Percentiles rank a stretch among this genome's conserved stretches.
These are phyloP conservation scores for Lymantria dispar DNA, from an alignment of 2,888 invertebrate species.

Conservation along the genomic window DNA sequence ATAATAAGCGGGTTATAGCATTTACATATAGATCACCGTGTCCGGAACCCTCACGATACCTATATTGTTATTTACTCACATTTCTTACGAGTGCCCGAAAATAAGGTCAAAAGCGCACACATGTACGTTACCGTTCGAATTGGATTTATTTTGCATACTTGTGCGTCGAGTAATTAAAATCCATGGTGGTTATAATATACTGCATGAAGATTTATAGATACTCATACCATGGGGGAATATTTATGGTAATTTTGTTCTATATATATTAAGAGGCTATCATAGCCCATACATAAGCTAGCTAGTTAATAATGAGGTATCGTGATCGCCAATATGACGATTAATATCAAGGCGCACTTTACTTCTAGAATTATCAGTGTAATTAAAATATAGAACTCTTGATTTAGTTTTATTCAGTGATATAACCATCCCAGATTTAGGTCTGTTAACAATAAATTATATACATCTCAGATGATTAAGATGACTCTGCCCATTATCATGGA, in stretches of 20 bases:
- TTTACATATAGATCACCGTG: constrained; percentile 80
- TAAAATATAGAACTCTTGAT: no score
- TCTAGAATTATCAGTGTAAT: no score
- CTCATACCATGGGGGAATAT: constrained; percentile 1
- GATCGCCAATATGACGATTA: no score
- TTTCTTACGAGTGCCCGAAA: constrained; percentile 64
- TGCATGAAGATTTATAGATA: constrained; percentile 11
- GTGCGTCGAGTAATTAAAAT: constrained; percentile 45
- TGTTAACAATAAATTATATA: no score
- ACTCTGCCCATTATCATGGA: no score
- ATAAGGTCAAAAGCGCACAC: constrained; percentile 49
- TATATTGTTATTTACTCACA: constrained; percentile 61
- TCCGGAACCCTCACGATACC: constrained; percentile 47
- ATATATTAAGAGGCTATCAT: neutral
- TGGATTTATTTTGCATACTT: constrained; percentile 55
- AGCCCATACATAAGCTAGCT: no score
- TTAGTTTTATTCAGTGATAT: no score
- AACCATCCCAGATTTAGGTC: no score
- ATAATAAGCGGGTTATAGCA: constrained; percentile 80
- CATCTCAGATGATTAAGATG: no score
- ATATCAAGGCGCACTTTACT: no score
- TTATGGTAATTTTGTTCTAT: constrained; percentile 5
- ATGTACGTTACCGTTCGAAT: constrained; percentile 37
- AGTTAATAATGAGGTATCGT: no score
- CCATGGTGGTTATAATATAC: constrained; percentile 24